These are phyloP conservation scores for Epirrhoe tristata DNA, from an alignment of 2,888 invertebrate genomes.

Conservation along the genomic window DNA sequence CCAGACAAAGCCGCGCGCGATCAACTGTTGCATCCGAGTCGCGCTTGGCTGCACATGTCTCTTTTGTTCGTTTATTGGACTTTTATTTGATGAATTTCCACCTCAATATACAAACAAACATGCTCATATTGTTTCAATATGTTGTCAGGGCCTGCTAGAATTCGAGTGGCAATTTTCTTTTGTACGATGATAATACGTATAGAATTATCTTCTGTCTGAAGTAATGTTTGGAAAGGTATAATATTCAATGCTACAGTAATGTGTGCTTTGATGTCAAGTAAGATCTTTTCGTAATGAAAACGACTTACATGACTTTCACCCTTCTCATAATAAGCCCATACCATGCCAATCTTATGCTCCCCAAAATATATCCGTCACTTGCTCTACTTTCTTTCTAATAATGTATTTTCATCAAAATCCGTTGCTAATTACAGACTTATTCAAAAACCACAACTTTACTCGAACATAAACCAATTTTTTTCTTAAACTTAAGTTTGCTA, in stretches of 20 bases:
- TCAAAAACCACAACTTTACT: no score
- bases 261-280: not conserved
- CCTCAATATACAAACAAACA: not conserved
- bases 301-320: no score
- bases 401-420: no score
- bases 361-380: no score
- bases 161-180: slow-evolving; percentile 7
- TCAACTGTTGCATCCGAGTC: slow-evolving; percentile 21
- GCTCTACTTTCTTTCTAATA: no score
- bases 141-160: not conserved
- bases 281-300: not conserved
- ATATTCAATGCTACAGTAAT: not conserved
- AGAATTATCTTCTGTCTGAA: not conserved
- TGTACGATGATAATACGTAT: not conserved
- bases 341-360: no score
- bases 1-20: slow-evolving; percentile 1
- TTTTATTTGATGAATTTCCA: slow-evolving; percentile 14
- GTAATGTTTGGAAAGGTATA: not conserved
- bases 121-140: not conserved
- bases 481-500: no score
- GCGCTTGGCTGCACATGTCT: slow-evolving; percentile 6
- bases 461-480: no score
- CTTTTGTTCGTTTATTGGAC: slow-evolving; percentile 10
- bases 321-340: no score
- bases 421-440: no score